Evolutionary conservation across 53 echinoderm and acorn worm genomes (phyloP), one percentile per base, ranked within the genome.

Genomic region (Patiria pectinifera): DNA sequence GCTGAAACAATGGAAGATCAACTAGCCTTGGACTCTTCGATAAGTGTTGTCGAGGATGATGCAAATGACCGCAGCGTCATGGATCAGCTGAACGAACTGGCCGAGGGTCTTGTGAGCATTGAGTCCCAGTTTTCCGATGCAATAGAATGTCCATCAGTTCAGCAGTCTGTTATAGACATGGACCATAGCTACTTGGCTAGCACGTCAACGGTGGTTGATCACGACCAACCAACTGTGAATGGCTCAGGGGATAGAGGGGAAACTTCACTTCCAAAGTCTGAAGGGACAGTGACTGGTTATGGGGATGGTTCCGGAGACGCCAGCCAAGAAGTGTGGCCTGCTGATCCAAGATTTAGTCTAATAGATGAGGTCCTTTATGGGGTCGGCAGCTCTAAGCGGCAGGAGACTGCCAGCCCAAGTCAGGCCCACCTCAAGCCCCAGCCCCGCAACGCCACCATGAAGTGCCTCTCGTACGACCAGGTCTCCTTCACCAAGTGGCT

Each of bases 401-500:
- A 13, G 13, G 82, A 82, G 82, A 11, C 47, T 79, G 48, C 80
- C 12, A 13, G 15, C 47, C 15, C 19, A 45, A n/a, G 10, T 21
- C 21, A 13, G 16, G 45, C 78, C 44, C 43, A 62, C 43, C 77
- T n/a, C 53, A 90, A 18, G 46, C 24, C 90, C 19, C 80, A 47
- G 22, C 12, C 45, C 18, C 47, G 45, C 22, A 90, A 80, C 24
- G 47, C 81, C 24, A 90, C 90, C 45, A 69, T 81, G 81, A 90
- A 90, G 48, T 81, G 90, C 69, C 48, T 90, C 7, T 43, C 58
- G 23, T 22, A 63, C n/a, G 80, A 80, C 22, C 92, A 92, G 86
- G 48, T 47, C 35, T 92, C 92, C 77, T 78, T 85, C 26, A 85
- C 94, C 11, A 85, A 81, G 74, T 94, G 91, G 91, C 76, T 94